Conservation (phyloP, 2,113 vertebrate genomes). For the Taurulus bubalis region DNA sequence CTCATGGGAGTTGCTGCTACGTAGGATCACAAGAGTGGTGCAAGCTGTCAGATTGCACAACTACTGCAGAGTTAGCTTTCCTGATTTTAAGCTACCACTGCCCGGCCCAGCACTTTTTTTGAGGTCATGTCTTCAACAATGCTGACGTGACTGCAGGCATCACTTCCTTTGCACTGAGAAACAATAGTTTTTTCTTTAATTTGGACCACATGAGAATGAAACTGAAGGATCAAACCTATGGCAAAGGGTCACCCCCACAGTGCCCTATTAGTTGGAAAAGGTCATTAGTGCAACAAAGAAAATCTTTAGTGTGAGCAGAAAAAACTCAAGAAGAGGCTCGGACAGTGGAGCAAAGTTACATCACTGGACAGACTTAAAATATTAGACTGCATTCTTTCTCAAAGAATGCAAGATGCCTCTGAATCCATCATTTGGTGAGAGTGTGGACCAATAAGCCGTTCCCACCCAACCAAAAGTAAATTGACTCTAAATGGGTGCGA, state of each 20-base stretch:
- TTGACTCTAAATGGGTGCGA: background rate
- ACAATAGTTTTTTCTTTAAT: conserved; percentile 61
- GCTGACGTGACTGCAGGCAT: conserved; percentile 35
- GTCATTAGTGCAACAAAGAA: conserved; percentile 54
- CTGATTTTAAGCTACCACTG: conserved; percentile 39
- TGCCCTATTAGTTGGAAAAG: conserved; percentile 47
- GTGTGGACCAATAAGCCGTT: background rate
- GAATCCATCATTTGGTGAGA: background rate
- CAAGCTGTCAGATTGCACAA: conserved; percentile 44
- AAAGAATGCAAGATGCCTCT: background rate
- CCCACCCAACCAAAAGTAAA: conserved; percentile 1
- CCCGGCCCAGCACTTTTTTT: conserved; percentile 44
- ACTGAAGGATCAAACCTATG: conserved; percentile 17
- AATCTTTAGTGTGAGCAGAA: conserved; percentile 24
- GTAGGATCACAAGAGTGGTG: background rate
- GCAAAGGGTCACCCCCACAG: conserved; percentile 46
- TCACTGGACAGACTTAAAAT: conserved; percentile 15
- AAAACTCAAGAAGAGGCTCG: conserved; percentile 19
- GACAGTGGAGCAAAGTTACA: conserved; percentile 22
- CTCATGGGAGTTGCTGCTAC: background rate
- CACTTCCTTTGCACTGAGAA: conserved; percentile 37
- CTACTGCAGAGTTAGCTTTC: conserved; percentile 23
- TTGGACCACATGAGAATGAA: conserved; percentile 59
- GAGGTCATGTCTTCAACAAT: conserved; percentile 45
- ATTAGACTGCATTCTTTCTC: background rate